Evolutionary conservation across 2,888 invertebrate genomes (phyloP).

Genomic region (Lucinisca nassula): DNA sequence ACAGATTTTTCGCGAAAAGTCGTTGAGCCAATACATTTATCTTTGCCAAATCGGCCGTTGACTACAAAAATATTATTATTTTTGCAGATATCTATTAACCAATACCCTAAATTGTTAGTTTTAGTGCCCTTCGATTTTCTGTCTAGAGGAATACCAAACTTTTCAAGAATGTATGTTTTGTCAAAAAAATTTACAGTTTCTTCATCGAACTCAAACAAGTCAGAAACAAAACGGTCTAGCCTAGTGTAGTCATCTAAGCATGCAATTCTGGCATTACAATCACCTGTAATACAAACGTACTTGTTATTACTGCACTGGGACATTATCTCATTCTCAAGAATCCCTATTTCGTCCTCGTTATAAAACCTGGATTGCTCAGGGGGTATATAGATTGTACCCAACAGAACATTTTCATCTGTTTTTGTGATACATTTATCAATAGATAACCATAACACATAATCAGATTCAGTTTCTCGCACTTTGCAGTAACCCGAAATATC

Average conservation of each 20-base stretch:
- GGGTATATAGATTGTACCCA: background rate
- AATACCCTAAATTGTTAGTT: background rate
- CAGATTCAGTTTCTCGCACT: background rate
- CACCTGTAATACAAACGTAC: background rate
- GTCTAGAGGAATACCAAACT: background rate
- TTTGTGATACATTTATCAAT: background rate
- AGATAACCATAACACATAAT: background rate
- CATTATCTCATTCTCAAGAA: background rate
- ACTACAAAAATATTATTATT: conserved; percentile 4
- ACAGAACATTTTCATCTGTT: background rate
- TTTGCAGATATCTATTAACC: background rate
- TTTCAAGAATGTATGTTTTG: background rate
- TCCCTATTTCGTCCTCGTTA: background rate
- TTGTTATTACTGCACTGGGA: background rate
- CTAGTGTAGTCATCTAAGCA: background rate
- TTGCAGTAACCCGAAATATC: background rate
- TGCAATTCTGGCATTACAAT: background rate
- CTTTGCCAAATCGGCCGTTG: background rate
- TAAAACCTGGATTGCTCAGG: background rate
- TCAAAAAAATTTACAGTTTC: background rate
- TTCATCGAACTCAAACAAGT: background rate
- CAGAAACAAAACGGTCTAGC: background rate
- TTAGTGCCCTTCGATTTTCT: background rate
- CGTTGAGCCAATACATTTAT: background rate
- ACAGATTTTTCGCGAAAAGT: background rate